Evolutionary conservation across 2,797 vertebrate species (phyloP), one percentile per base, ranked within the genome.

Genomic region (Mormyrus proboscirostris): DNA sequence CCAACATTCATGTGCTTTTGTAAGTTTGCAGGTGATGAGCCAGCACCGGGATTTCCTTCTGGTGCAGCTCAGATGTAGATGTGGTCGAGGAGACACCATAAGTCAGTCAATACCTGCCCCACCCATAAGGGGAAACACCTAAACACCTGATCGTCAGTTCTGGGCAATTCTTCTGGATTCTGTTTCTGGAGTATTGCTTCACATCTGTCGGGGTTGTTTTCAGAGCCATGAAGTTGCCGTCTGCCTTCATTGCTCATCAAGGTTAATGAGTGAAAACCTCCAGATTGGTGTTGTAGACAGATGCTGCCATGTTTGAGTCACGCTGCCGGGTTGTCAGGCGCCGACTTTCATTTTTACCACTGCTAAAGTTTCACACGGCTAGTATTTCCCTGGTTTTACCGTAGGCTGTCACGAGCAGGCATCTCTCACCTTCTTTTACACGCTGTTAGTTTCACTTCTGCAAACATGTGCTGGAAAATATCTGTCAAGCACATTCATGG

Each of bases 41-140:
- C n/a, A 41, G 33, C 22, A 87, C 4, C 7, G 59, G 85, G 85
- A 88, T 89, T 88, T 88, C 83, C 84, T 87, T 38, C 51, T 50
- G 47, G 84, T 53, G 50, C 12, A 87, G 29, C 84, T 86, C 50
- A 29, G 85, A 38, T 38, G 14, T 55, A 12, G 33, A n/a, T 79
- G 51, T 41, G 51, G 50, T 53, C 3, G 14, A 6, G 53, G 47
- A 84, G 49, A 51, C 44, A 50, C 14, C 82, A 8, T n/a, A 79
- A 79, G 38, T 44, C 33, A 44, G 38, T 79, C 73, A 79, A 79
- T 41, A 47, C 33, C 38, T 76, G 69, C 4, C 33, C 69, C 16
- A 8, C 76, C 41, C 19, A 8, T 19, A 47, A 9, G 16, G 19
- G 38, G 16, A 79, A 44, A n/a, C 5, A 19, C 14, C 33, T 14